These are phyloP conservation scores for Piscicola geometra DNA, from an alignment of 2,888 invertebrate genomes.

Conservation along the genomic window DNA sequence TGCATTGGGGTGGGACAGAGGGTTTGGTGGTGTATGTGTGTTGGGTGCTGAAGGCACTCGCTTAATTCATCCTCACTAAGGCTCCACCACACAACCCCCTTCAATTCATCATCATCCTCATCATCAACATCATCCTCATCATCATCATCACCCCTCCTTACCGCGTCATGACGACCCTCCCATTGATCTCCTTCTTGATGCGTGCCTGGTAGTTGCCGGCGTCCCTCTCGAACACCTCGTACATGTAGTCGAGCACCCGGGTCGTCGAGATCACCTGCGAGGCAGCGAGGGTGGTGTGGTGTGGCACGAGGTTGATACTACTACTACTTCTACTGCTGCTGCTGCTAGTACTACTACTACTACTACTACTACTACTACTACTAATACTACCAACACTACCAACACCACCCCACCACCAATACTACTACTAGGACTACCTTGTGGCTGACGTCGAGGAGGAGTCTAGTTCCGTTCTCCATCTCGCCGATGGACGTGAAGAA, in stretches of 20 bases:
- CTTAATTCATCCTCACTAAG: neutral
- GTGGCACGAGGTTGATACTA: neutral
- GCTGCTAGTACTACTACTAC: neutral
- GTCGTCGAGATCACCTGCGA: neutral
- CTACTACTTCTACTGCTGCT: neutral
- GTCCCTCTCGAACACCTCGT: neutral
- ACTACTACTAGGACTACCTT: constrained; percentile 60
- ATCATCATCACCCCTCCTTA: too few species aligned
- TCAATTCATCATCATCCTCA: too few species aligned
- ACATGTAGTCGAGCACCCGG: neutral
- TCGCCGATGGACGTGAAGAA: constrained; percentile 43
- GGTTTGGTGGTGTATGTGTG: too few species aligned
- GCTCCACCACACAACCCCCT: neutral
- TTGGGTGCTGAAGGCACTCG: neutral
- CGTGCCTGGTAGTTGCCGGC: neutral
- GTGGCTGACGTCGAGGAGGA: constrained; percentile 70
- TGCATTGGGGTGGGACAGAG: too few species aligned
- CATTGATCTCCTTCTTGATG: neutral
- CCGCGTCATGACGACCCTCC: constrained; percentile 27
- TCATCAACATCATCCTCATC: too few species aligned
- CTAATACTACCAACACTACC: too few species aligned
- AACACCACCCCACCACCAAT: neutral
- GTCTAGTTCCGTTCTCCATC: constrained; percentile 39
- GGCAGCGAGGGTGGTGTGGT: too few species aligned
- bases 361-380: neutral